Base-by-base conservation (phyloP, 1,140 invertebrate species). In the Nilaparvata lugens region DNA sequence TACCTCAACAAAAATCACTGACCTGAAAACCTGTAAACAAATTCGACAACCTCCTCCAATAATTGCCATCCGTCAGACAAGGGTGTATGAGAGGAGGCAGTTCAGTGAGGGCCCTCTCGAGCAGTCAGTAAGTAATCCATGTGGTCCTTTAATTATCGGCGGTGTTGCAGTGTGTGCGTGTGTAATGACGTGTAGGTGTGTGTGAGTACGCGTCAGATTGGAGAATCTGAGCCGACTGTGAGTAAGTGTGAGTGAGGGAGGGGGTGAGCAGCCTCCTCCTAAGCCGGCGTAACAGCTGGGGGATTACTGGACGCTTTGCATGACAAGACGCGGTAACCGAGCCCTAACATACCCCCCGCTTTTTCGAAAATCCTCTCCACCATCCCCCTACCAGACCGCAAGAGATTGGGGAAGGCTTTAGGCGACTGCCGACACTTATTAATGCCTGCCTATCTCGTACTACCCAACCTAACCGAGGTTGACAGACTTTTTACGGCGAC, bases 101-200 rank as follows among this genome's bases (percentile, higher is more conserved):
- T 35, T 9, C 7, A 35, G 31, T 11, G 13, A 35, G 31, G 31
- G 31, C 9, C 31, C 31, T 35, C 31, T 35, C 2, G 1, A 35
- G 31, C 31, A 35, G 31, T 35, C 13, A 35, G 31, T 25, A 25
- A 25, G 52, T 54, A 54, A 54, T 54, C 28, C 52, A 25, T 35
- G 23, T 35, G 52, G 23, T 35, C 52, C 52, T 25, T 54, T 25
- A 54, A 54, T 54, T 35, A 25, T 54, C 23, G 52, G 52, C 52
- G 23, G 52, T 54, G 28, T 54, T 6, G 28, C 14, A 14, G 2
- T 6, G 14, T 35, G 23, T 35, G 16, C 9, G 23, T 7, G 28
- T 48, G 14, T 16, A 16, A 7, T 4, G 13, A 4, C 25, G 25
- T 28, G 25, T 7, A 7, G 3, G 3, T 28, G 25, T 28, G 25